phyloP scores from a whole-genome alignment of 2,113 vertebrate species.

The Uria aalge region DNA sequence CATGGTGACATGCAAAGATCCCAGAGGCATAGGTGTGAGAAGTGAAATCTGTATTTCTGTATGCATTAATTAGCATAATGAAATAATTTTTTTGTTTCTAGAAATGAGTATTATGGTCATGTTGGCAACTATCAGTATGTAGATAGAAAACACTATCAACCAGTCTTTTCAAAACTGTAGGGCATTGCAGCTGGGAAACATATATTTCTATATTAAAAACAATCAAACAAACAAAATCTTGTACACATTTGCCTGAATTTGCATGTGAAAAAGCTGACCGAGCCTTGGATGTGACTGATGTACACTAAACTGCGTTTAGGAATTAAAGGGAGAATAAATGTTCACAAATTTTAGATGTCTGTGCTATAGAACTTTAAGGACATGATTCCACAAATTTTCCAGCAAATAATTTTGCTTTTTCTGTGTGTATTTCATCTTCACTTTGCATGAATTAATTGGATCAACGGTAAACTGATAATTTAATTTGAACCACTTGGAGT shows the following conservation, averaged over 20 bases:
- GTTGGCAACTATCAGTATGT: background rate
- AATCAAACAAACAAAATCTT: background rate
- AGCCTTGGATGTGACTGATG: background rate
- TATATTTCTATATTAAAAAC: background rate
- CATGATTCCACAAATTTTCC: background rate
- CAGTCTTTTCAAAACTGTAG: background rate
- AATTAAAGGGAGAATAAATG: background rate
- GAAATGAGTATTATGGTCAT: background rate
- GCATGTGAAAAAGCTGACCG: background rate
- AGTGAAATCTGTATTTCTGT: background rate
- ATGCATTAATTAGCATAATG: background rate
- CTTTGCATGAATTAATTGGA: constrained; percentile 44
- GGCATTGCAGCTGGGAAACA: background rate
- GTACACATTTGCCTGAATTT: background rate
- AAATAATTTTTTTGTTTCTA: background rate
- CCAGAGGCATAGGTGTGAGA: background rate
- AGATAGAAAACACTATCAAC: background rate
- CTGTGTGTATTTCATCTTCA: background rate
- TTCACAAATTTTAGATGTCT: background rate
- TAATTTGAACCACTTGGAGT: constrained; percentile 25
- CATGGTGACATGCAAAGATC: background rate
- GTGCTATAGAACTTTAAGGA: background rate
- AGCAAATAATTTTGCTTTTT: background rate
- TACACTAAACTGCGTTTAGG: background rate
- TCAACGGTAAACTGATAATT: background rate